Evolutionary conservation across 2,797 vertebrate species (phyloP), one percentile per base, ranked within the genome.

Genomic region (Hipposideros larvatus): DNA sequence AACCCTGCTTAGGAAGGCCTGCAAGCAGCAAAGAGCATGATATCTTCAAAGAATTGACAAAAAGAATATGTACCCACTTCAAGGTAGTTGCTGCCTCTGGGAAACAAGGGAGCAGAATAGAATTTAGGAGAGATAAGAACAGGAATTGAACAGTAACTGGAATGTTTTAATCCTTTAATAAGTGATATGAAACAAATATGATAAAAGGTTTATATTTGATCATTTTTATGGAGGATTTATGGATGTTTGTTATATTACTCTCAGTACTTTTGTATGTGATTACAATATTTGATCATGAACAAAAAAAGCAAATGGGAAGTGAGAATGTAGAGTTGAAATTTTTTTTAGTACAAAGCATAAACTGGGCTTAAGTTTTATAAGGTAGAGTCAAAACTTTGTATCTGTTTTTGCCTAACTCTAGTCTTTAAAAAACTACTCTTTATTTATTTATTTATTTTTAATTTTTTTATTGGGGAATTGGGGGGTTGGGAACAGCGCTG

Each of bases 181-280:
- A 90, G 37, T 37, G 26, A 57, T 89, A 55, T 41, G 37, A 70
- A 75, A 57, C 4, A 82, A 87, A 70, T 92, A 37, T 63, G 66
- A 55, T 70, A 80, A 92, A 94, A 70, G 18, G 48, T 63, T 96
- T 86, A 88, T 37, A 70, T 70, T 70, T 94, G 74, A 71, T 87
- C 55, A 63, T 85, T 75, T 48, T 73, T 71, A 16, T 79, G 55
- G 61, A 73, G n/a, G 79, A 34, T 65, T 70, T 70, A 82, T 48
- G 9, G 46, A 61, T 84, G 55, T 90, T 87, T 90, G 34, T 85
- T 95, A 55, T 43, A 61, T 59, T 78, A 75, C 19, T 41, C 37
- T 89, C 55, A 41, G 43, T 79, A 41, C 34, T 79, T 71, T 71
- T 66, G 83, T 10, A 41, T 74, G 77, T 83, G 73, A 78, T 79